These are phyloP conservation scores for Bugulina stolonifera DNA, from an alignment of 2,888 invertebrate species.

Conservation along the genomic window DNA sequence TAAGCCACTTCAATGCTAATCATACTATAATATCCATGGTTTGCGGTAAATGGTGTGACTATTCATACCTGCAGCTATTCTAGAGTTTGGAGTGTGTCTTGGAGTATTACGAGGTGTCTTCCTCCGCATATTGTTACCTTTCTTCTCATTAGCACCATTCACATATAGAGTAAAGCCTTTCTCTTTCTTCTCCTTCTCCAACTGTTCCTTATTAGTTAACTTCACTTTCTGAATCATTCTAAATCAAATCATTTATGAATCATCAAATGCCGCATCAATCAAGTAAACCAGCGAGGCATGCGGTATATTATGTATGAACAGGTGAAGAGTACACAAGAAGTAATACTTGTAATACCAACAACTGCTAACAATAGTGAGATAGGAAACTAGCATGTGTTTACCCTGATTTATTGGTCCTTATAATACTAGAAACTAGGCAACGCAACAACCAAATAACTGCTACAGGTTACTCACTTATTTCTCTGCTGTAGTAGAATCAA, in stretches of 20 bases:
- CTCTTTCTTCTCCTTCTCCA: conserved; percentile 47
- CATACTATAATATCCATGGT: too few relatives aligned
- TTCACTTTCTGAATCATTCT: conserved; percentile 37
- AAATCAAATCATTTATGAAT: background rate
- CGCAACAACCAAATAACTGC: too few relatives aligned
- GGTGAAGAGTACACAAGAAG: background rate
- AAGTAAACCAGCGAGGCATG: background rate
- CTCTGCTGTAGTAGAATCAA: conserved; percentile 41
- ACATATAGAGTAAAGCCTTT: conserved; percentile 52
- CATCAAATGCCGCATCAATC: background rate
- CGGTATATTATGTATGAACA: background rate
- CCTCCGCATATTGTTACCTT: conserved; percentile 10
- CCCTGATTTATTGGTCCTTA: too few relatives aligned
- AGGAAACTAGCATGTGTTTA: too few relatives aligned
- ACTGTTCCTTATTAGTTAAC: conserved; percentile 40
- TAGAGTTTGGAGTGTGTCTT: background rate
- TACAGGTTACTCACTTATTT: conserved; percentile 43
- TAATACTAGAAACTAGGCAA: too few relatives aligned
- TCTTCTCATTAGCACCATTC: conserved; percentile 44
- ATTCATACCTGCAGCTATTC: conserved; percentile 12
- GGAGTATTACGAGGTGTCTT: background rate
- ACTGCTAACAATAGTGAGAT: too few relatives aligned
- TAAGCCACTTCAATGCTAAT: too few relatives aligned
- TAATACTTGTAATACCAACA: too few relatives aligned
- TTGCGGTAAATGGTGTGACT: too few relatives aligned